Base-by-base conservation (phyloP, 92 coral and sea anemone genomes). In the Epizoanthus rinbou region DNA sequence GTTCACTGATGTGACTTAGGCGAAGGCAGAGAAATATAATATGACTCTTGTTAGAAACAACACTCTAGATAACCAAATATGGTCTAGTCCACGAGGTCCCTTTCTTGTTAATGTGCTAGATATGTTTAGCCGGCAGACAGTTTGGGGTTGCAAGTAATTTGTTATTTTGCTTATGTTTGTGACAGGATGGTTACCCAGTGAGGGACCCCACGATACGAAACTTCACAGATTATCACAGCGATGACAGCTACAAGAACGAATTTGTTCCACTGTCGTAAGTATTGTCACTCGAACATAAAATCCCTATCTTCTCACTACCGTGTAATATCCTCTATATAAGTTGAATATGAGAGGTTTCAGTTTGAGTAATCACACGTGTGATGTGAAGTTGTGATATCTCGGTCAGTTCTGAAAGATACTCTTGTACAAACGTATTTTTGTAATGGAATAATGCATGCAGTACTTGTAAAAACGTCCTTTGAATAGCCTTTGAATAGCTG, bases 261-360 rank as follows among this genome's bases (percentile, higher is more conserved):
- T 96, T 94, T 60, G 91, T 96, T 45, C 97, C 99, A 28, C 84
- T 96, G 66, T 94, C 97, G 99, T 96, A 90, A 91, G 99, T 90
- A 16, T 53, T 47, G n/a, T n/a, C n/a, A n/a, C n/a, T 28, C 2
- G 31, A 28, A 28, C 31, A 28, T 28, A 28, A 28, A 28, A 28
- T 28, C 31, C 31, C 31, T 28, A 28, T 28, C 31, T 28, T 28
- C 31, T 28, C 31, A 2, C 31, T 28, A 28, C 31, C 31, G 31
- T 28, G 31, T 28, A 28, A 28, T 28, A 28, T 28, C 31, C 31
- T 28, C 31, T 28, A 28, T 64, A 24, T 6, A 64, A 9, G 18
- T 23, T 64, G 25, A 18, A 1, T 64, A 1, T 39, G 31, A 64
- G 39, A 24, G 69, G 5, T 64, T 64, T 11, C 69, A 62, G 67